Evolutionary conservation across 2,888 invertebrate genomes (phyloP).

Genomic region (Aelia acuminata): DNA sequence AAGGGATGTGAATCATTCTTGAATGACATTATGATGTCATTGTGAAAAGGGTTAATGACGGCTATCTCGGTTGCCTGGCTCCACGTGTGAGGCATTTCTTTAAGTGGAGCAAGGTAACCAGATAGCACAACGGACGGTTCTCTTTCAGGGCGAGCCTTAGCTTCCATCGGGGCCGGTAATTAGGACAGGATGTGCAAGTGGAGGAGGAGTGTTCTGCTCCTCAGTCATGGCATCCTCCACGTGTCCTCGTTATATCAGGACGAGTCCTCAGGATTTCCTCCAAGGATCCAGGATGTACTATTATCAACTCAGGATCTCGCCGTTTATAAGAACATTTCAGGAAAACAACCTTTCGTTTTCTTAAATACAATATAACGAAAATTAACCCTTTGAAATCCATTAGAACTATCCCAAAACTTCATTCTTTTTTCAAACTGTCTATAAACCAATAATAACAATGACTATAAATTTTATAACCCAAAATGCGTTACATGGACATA

Average conservation of each 20-base stretch:
- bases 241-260: neutral
- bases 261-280: neutral
- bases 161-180: constrained; percentile 10
- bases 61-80: neutral
- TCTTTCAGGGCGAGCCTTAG: neutral
- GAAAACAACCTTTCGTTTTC: no score
- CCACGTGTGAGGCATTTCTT: neutral
- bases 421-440: no score
- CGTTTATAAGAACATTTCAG: no score
- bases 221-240: no score
- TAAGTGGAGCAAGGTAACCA: neutral
- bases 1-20: neutral
- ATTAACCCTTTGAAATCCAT: no score
- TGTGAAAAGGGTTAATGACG: neutral
- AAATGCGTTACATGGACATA: no score
- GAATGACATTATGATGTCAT: neutral
- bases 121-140: neutral
- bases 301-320: neutral
- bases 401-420: no score
- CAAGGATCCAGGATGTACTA: neutral
- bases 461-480: no score
- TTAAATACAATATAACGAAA: no score
- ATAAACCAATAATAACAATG: no score
- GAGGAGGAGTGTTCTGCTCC: neutral
- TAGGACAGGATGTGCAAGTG: constrained; percentile 12